Percentiles rank a stretch among this genome's conserved stretches.
Evolutionary conservation across 2,797 vertebrate species (phyloP).

Genomic region (Microhierax caerulescens): DNA sequence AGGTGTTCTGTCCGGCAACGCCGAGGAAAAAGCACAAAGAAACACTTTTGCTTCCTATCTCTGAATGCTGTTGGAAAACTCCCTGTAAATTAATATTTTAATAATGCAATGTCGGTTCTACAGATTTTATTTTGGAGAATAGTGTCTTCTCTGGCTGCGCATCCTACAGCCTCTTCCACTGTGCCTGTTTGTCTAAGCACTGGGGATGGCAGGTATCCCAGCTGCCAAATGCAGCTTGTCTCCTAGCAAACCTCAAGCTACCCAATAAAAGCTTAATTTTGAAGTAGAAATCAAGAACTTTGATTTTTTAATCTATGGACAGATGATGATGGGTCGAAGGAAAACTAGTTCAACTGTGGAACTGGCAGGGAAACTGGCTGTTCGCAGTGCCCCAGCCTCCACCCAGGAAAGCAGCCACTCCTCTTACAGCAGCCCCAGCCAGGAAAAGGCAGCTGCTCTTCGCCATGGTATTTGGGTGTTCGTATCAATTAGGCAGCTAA

Average conservation of each 20-base stretch:
- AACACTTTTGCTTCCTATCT: too few species aligned
- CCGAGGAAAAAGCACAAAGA: not conserved
- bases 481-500: not conserved
- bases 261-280: not conserved
- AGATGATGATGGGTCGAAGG: not conserved
- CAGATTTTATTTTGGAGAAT: not conserved
- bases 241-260: not conserved
- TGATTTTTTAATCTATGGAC: not conserved
- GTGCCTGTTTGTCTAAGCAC: accelerated
- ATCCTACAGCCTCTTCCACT: not conserved
- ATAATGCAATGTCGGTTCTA: not conserved
- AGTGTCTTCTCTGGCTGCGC: not conserved
- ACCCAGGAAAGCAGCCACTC: not conserved
- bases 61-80: not conserved
- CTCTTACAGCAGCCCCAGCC: not conserved
- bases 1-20: not conserved
- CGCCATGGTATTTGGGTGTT: not conserved
- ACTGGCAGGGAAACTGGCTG: not conserved
- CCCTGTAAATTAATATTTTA: not conserved
- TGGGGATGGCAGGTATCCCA: not conserved
- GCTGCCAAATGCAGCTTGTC: not conserved
- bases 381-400: not conserved
- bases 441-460: not conserved
- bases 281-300: not conserved
- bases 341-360: not conserved